These are phyloP conservation scores for Watsonalla binaria DNA, from an alignment of 2,888 invertebrate genomes.

Conservation along the genomic window DNA sequence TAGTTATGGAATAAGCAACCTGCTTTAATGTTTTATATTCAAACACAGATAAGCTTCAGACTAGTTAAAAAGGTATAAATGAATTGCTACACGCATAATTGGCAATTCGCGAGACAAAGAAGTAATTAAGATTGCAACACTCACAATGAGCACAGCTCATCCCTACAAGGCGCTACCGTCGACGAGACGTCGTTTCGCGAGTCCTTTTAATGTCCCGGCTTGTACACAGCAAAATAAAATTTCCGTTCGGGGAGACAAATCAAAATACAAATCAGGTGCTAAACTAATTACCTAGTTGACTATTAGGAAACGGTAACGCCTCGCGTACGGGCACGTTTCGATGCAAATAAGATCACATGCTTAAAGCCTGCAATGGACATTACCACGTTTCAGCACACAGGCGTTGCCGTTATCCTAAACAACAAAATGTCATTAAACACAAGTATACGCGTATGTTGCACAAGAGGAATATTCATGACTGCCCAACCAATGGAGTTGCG, in stretches of 20 bases:
- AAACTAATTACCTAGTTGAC: constrained; percentile 39
- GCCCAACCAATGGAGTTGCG: constrained; percentile 43
- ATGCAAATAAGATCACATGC: constrained; percentile 67
- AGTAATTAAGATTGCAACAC: constrained; percentile 31
- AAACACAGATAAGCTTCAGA: background rate
- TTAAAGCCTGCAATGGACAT: constrained; percentile 63
- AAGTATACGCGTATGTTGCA: constrained; percentile 43
- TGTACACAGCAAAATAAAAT: constrained; percentile 20
- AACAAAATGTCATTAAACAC: constrained; percentile 60
- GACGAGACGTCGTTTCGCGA: background rate
- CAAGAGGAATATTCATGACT: constrained; percentile 60
- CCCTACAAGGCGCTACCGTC: constrained; percentile 15
- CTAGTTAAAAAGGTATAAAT: constrained; percentile 20
- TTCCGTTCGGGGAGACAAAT: constrained; percentile 16
- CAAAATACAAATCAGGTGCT: constrained; percentile 26
- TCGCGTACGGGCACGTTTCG: constrained; percentile 58
- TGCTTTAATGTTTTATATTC: too few relatives aligned
- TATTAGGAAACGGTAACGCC: constrained; percentile 31
- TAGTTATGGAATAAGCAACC: too few relatives aligned
- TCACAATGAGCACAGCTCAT: constrained; percentile 25
- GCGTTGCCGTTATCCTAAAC: constrained; percentile 55
- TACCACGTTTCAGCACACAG: constrained; percentile 65
- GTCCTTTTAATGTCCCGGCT: constrained; percentile 29
- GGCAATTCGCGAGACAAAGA: constrained; percentile 35
- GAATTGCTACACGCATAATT: constrained; percentile 28